phyloP scores from a whole-genome alignment of 2,888 invertebrate species.

The Diaperis boleti region DNA sequence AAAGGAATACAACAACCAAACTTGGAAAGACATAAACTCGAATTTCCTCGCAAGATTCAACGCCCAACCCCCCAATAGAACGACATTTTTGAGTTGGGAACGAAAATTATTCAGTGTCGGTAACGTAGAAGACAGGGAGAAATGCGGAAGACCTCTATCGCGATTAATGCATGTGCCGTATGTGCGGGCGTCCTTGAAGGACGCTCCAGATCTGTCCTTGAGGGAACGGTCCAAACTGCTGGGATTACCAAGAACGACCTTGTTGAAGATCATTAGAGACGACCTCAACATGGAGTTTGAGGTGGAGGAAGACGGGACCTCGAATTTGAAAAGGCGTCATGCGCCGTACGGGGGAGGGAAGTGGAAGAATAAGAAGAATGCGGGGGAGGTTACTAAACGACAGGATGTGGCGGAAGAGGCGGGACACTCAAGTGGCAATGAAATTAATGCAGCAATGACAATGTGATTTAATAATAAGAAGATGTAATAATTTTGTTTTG shows the following conservation, averaged over 20 bases:
- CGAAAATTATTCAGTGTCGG: conserved; percentile 54
- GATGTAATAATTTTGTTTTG: conserved; percentile 17
- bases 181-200: conserved; percentile 63
- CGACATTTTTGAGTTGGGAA: conserved; percentile 52
- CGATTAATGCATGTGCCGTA: conserved; percentile 59
- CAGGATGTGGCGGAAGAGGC: background rate
- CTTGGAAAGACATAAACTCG: conserved; percentile 63
- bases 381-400: background rate
- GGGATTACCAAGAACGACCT: conserved; percentile 64
- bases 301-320: conserved; percentile 50
- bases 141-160: conserved; percentile 63
- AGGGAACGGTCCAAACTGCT: conserved; percentile 64
- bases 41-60: conserved; percentile 66
- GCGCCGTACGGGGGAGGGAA: conserved; percentile 54
- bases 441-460: background rate
- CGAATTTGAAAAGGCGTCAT: conserved; percentile 50
- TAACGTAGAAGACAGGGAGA: conserved; percentile 65
- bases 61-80: conserved; percentile 61
- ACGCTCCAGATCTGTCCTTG: conserved; percentile 64
- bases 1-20: conserved; percentile 62
- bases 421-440: too few relatives aligned
- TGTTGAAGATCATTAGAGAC: conserved; percentile 63
- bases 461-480: conserved; percentile 8
- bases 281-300: conserved; percentile 61
- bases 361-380: conserved; percentile 50